Conservation (phyloP, 2,113 vertebrate species). For the Phyllostomus discolor region DNA sequence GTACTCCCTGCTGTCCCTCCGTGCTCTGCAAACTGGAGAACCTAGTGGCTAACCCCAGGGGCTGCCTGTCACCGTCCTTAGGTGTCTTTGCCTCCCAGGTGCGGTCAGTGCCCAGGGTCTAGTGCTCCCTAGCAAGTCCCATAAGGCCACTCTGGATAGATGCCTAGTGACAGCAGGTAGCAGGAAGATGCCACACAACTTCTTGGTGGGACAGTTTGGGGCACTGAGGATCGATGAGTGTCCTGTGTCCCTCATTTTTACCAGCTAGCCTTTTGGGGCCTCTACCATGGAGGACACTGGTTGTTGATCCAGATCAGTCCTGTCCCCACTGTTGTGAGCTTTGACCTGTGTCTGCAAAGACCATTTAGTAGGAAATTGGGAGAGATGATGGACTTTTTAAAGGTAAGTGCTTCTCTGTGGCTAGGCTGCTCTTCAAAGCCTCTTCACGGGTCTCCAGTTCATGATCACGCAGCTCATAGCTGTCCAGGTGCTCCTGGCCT, state of each 20-base stretch:
- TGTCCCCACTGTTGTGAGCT: background rate
- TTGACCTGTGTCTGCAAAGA: background rate
- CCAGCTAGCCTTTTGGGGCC: background rate
- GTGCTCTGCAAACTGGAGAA: background rate
- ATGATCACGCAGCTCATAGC: background rate
- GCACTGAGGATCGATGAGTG: too few species aligned
- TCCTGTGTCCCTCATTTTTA: background rate
- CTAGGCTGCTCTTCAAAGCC: background rate
- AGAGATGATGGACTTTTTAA: background rate
- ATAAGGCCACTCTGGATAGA: background rate
- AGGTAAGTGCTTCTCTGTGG: background rate
- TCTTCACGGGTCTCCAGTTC: background rate
- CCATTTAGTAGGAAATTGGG: background rate
- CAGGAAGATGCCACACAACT: background rate
- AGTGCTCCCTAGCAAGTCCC: background rate
- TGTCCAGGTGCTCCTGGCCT: background rate
- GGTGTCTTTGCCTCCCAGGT: background rate
- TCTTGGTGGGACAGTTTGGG: background rate
- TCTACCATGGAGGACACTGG: background rate
- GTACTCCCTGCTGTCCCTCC: background rate
- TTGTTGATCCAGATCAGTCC: background rate
- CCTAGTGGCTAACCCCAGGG: background rate
- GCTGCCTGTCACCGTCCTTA: background rate
- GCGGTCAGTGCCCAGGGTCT: background rate
- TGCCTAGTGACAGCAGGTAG: background rate